Base-by-base conservation (phyloP, 2,113 vertebrate genomes). In the Podiceps cristatus region DNA sequence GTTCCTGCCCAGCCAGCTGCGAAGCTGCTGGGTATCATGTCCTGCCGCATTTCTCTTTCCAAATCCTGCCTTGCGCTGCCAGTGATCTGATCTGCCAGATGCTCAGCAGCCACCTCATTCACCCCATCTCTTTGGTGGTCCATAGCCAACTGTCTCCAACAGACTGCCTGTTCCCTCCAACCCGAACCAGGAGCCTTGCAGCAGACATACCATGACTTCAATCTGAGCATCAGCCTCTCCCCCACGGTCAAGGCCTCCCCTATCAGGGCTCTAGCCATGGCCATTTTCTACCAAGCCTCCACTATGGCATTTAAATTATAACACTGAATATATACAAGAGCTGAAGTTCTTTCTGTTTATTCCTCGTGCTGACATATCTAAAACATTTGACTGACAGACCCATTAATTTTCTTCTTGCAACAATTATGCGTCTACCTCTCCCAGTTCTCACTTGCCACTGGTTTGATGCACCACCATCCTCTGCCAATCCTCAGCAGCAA, bases 1-100 rank as follows among this genome's bases (percentile, higher is more conserved):
- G 10, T 27, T 59, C 37, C 50, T 52, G 62, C 25, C 19, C 66
- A 73, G 29, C 29, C 31, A 81, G 31, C 27, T 50, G 14, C 1
- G 0, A 63, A 87, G 56, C 31, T 76, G 22, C 31, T 20, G 18
- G 20, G 42, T 69, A 33, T 50, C 0, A 0, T 17, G 18, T 16
- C 27, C 35, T 50, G 42, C 22, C 44, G 40, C 56, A 45, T 33
- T 56, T 37, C 31, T 33, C 31, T 76, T 49, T 37, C 50, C 44
- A 82, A 82, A 76, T 59, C 64, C 28, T 40, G 18, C 58, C 33
- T n/a, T 20, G 17, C 1, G 0, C 66, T 56, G 24, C 5, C 40
- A n/a, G 66, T 17, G 45, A 37, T 8, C 28, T 52, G 25, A 60
- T 33, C 40, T 53, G 28, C 16, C 60, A 74, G 22, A 14, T 44